Evolutionary conservation across 2,113 vertebrate species (phyloP).

Genomic region (Takifugu flavidus): DNA sequence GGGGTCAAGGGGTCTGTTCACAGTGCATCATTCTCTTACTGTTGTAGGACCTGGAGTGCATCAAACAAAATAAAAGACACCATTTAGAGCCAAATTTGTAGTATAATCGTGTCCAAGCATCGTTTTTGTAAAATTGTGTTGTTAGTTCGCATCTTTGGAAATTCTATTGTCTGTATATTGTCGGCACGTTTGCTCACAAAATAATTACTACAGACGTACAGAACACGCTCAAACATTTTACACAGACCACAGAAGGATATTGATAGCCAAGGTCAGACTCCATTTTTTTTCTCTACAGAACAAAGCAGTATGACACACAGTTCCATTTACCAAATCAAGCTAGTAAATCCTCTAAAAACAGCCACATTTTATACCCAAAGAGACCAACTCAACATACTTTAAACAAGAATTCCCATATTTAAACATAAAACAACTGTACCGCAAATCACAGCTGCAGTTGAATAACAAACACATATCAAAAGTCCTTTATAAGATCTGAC

Average conservation of each 20-base stretch:
- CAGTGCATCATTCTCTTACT: conserved; percentile 65
- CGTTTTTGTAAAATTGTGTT: conserved; percentile 11
- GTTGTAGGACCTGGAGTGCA: conserved; percentile 55
- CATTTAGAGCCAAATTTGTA: conserved; percentile 16
- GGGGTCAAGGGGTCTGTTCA: conserved; percentile 53
- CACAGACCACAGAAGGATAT: conserved; percentile 54
- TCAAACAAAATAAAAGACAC: conserved; percentile 33
- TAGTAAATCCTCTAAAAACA: conserved; percentile 48
- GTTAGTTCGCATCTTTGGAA: conserved; percentile 68
- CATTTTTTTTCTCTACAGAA: conserved; percentile 53
- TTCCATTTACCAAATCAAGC: conserved; percentile 60
- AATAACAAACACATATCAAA: conserved; percentile 87
- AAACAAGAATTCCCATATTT: conserved; percentile 76
- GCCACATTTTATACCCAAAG: conserved; percentile 58
- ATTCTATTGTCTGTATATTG: conserved; percentile 58
- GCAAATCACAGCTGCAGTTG: conserved; percentile 95
- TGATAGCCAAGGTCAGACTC: conserved; percentile 45
- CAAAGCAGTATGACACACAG: conserved; percentile 49
- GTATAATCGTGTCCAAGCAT: conserved; percentile 27
- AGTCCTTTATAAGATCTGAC: conserved; percentile 68
- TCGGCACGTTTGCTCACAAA: conserved; percentile 51
- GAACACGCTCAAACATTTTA: conserved; percentile 60
- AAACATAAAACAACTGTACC: conserved; percentile 93
- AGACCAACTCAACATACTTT: conserved; percentile 57
- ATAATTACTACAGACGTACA: conserved; percentile 54